These are phyloP conservation scores for Holocentrus rufus DNA, from an alignment of 2,797 vertebrate species.

Conservation along the genomic window DNA sequence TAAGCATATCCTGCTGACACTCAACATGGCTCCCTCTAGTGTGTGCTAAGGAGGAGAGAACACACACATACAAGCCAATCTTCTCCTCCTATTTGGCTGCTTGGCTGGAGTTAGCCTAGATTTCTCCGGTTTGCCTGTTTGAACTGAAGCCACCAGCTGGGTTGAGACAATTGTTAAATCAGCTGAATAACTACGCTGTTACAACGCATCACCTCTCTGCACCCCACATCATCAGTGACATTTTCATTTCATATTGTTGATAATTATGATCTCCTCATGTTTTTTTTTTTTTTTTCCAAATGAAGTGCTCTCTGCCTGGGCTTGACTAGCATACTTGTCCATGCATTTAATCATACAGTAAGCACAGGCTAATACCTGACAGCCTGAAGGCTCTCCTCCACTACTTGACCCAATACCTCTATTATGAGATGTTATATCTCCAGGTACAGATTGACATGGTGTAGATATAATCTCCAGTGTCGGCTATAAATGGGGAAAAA, in stretches of 20 bases:
- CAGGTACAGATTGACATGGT: slow-evolving; percentile 73
- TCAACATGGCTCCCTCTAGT: slow-evolving; percentile 69
- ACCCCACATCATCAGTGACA: slow-evolving; percentile 67
- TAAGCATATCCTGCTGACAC: slow-evolving; percentile 67
- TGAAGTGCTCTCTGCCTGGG: slow-evolving; percentile 27
- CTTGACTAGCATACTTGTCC: not conserved
- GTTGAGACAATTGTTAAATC: slow-evolving; percentile 75
- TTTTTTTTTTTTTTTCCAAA: slow-evolving; percentile 24
- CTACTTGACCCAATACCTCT: slow-evolving; percentile 61
- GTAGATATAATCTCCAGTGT: slow-evolving; percentile 62
- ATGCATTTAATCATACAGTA: slow-evolving; percentile 28
- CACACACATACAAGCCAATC: slow-evolving; percentile 50
- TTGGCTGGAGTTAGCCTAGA: slow-evolving; percentile 69
- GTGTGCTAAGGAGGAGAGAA: slow-evolving; percentile 61
- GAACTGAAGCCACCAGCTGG: slow-evolving; percentile 60
- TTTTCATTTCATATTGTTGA: slow-evolving; percentile 70
- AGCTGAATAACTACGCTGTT: slow-evolving; percentile 71
- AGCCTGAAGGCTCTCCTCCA: slow-evolving; percentile 32
- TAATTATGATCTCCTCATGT: slow-evolving; percentile 56
- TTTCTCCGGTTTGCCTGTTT: slow-evolving; percentile 66
- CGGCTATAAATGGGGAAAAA: slow-evolving; percentile 56
- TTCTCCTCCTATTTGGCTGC: slow-evolving; percentile 62
- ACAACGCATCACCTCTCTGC: slow-evolving; percentile 62
- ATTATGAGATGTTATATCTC: slow-evolving; percentile 63
- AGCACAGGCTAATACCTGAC: slow-evolving; percentile 49